Conservation (phyloP, 1,140 invertebrate genomes). For the Carcinoscorpius rotundicauda region DNA sequence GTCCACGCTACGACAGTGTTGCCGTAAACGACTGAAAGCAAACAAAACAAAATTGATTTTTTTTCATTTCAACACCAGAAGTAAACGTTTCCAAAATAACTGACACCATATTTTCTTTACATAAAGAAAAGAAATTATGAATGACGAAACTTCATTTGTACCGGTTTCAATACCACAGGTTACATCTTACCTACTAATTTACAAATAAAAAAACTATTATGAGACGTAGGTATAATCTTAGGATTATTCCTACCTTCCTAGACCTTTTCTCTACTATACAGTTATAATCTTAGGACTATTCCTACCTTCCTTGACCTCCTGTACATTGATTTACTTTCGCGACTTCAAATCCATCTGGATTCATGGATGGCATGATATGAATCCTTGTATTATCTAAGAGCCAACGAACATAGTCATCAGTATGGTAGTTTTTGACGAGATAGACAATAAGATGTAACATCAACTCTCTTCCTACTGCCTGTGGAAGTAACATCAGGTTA, state of each 20-base stretch:
- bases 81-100: no score
- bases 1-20: no score
- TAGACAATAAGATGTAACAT: conserved; percentile 66
- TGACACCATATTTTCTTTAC: no score
- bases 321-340: conserved; percentile 35
- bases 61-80: no score
- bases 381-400: conserved; percentile 40
- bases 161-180: no score
- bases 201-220: no score
- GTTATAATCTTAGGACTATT: conserved; percentile 5
- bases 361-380: conserved; percentile 43
- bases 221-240: not conserved
- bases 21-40: no score
- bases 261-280: conserved; percentile 31
- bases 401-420: conserved; percentile 25
- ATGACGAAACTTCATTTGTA: no score
- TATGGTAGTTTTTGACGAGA: conserved; percentile 21
- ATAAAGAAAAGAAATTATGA: no score
- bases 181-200: no score
- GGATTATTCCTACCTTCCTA: conserved; percentile 30
- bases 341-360: conserved; percentile 39
- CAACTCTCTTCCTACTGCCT: conserved; percentile 75
- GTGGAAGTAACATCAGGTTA: conserved; percentile 25
- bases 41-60: no score
- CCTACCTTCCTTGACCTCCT: conserved; percentile 32